Base-by-base conservation (phyloP, 2,888 invertebrate species). In the Aelia acuminata region DNA sequence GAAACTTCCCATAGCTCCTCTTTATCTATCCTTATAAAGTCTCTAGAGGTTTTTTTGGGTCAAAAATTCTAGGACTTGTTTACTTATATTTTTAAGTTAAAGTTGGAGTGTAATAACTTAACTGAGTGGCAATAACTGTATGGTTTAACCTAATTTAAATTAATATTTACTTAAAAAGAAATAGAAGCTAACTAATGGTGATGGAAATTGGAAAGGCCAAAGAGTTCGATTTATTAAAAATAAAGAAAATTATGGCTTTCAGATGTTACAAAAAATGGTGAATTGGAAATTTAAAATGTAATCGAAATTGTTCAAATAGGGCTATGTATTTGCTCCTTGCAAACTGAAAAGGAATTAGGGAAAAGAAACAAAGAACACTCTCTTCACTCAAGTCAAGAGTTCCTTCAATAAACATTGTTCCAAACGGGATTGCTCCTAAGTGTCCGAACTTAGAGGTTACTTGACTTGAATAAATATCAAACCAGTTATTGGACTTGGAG, bases 351-450 rank as follows among this genome's bases (percentile, higher is more conserved):
- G 31, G 26, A 57, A 57, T 57, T 26, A 57, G 26, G 11, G 26
- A 70, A 70, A 35, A 35, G 63, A 70, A 63, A 63, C 31, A 13
- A 31, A 63, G 15, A 5, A 15, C 3, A n/a, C n/a, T n/a, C 10
- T 35, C 35, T 31, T 2, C 35, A 35, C 15, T 70, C 20, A 31
- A 35, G 18, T 70, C 31, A 5, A 70, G 57, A 13, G 63, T 35
- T 63, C 63, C 63, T 63, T 70, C 4, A 70, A 70, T 35, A 70
- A 70, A 35, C 63, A 70, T 35, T 70, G 35, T 70, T 70, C 63
- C 18, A 0, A 18, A 11, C 3, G 63, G 31, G 7, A 57, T 57
- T 26, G 0, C 13, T 4, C 31, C 18, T 35, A 31, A 5, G 7
- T 35, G 18, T 31, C 35, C 31, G 18, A 35, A 70, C 7, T 20